Evolutionary conservation across 1,140 invertebrate genomes (phyloP), one percentile per base, ranked within the genome.

Genomic region (Aphidius gifuensis): DNA sequence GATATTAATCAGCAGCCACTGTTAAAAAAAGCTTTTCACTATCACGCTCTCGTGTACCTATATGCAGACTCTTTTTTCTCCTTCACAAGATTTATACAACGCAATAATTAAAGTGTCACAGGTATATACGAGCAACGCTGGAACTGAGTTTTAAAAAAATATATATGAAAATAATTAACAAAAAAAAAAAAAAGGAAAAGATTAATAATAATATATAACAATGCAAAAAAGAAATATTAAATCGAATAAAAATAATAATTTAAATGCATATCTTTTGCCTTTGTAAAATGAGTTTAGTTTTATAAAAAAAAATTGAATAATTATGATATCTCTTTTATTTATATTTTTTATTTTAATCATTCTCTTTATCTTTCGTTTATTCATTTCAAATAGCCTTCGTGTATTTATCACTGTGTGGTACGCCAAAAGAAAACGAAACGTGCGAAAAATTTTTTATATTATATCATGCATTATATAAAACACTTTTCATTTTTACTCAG

Each of bases 41-140:
- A 68, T 68, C 64, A 61, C 64, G 63, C 67, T 65, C 69, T 60
- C 62, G 64, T 70, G 23, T 32, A 48, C 44, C 39, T 46, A 38
- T 11, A 16, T 7, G 32, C 38, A 68, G 58, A 61, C 60, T 67
- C 66, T 69, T 60, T 60, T 60, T 62, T 70, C 65, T 67, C 62
- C 9, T 32, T 32, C 58, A 67, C 65, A 68, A 73, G 70, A 79
- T 77, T 78, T 78, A 76, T 73, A 67, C 72, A 67, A 54, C 67
- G 73, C 71, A 71, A 78, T 80, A 78, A 79, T 79, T 80, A 79
- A 80, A 79, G 76, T 79, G 78, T 79, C 78, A 72, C 70, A 60
- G 66, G 60, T 60, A 68, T 69, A 64, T 32, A 32, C 23, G 23
- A 74, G 64, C 72, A 73, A 76, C 74, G 77, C 74, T 76, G 71